Percentiles rank a stretch among this genome's conserved stretches.
Evolutionary conservation across 92 coral and sea anemone genomes (phyloP).

Genomic region (Pocillopora meandrina): DNA sequence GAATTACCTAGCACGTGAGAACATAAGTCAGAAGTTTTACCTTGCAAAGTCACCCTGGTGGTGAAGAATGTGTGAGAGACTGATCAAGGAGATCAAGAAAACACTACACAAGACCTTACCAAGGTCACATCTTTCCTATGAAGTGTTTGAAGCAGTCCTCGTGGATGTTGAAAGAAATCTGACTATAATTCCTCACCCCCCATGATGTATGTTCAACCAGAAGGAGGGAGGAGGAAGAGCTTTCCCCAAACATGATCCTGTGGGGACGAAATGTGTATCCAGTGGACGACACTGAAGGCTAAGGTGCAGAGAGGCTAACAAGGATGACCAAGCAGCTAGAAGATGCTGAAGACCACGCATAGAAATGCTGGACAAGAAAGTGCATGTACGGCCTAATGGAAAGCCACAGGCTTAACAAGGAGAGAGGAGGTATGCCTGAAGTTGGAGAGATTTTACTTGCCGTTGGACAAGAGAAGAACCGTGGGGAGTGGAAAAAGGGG

Average conservation of each 20-base stretch:
- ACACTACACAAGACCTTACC: constrained; percentile 49
- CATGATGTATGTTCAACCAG: constrained; percentile 56
- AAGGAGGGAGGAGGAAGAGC: constrained; percentile 54
- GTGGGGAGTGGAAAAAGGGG: background rate
- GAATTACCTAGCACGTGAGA: constrained; percentile 38
- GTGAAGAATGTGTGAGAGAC: constrained; percentile 45
- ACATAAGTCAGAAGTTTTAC: constrained; percentile 50
- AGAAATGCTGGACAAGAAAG: background rate
- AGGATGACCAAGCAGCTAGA: constrained; percentile 33
- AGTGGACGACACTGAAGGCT: constrained; percentile 54
- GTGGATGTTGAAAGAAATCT: constrained; percentile 52
- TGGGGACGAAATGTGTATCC: constrained; percentile 64
- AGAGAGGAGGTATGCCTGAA: background rate
- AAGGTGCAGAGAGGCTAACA: constrained; percentile 55
- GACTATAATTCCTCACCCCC: constrained; percentile 69
- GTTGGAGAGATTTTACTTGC: background rate
- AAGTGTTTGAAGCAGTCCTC: constrained; percentile 38
- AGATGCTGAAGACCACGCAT: constrained; percentile 7
- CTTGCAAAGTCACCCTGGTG: constrained; percentile 50
- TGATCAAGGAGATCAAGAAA: constrained; percentile 26
- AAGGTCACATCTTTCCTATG: constrained; percentile 35
- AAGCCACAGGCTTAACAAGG: background rate
- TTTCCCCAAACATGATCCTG: constrained; percentile 59
- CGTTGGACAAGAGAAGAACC: background rate
- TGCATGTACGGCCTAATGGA: background rate